Evolutionary conservation across 2,797 vertebrate species (phyloP), one percentile per base, ranked within the genome.

Genomic region (Leptodactylus fallax): DNA sequence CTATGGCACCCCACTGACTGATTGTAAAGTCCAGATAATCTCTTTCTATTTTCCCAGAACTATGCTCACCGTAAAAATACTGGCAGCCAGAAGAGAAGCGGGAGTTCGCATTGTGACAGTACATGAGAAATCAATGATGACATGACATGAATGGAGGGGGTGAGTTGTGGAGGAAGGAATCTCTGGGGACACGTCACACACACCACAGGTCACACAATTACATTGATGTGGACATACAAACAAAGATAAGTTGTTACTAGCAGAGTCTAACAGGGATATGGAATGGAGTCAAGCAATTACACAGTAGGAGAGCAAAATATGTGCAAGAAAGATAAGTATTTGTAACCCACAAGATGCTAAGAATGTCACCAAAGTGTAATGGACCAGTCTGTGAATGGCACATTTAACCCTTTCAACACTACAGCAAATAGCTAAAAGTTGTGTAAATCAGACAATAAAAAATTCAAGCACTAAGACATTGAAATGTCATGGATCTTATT

Each of bases 61-160:
- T 67, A 56, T 67, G 17, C 80, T 87, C 80, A 69, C 80, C 21
- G 56, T 87, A 80, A 83, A 58, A 87, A 67, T 27, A 83, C 58
- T 47, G 71, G 25, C 80, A 83, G 80, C 80, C 55, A 61, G 25
- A 71, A 83, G 49, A 60, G 74, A 83, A 36, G 19, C 19, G 14
- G 71, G 49, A 61, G 60, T 78, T 78, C 47, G 53, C 86, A 65
- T 58, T 58, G 45, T 82, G 86, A 71, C 81, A 83, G 72, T 58
- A 71, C 81, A 83, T 78, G 74, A 87, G 60, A 78, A 87, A 87
- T 87, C 87, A 87, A 83, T 87, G 67, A 63, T 87, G 87, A 87
- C 87, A 83, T 87, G 81, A 78, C 80, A 83, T 71, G 45, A 77
- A 61, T 83, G 86, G 16, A 58, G 87, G 55, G 58, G 67, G 80